These are phyloP conservation scores for Nezara viridula DNA, from an alignment of 2,888 invertebrate genomes.

Conservation along the genomic window DNA sequence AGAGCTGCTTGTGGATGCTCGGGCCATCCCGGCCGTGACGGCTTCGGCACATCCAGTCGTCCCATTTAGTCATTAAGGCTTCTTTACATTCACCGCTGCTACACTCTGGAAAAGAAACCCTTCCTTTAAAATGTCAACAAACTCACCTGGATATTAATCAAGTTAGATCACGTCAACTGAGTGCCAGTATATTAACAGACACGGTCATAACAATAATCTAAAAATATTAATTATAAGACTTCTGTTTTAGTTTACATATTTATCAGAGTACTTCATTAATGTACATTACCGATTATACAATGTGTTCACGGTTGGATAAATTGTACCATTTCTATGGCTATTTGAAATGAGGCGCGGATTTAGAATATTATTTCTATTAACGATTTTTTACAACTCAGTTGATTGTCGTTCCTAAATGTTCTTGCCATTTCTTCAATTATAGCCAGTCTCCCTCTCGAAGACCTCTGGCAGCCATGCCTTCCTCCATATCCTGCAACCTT, in stretches of 20 bases:
- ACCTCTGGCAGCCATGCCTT: too few relatives aligned
- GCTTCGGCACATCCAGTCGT: background rate
- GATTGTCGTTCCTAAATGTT: too few relatives aligned
- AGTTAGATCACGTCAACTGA: background rate
- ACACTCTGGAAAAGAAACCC: background rate
- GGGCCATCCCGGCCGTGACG: background rate
- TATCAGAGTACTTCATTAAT: background rate
- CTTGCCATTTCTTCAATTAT: too few relatives aligned
- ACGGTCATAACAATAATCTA: background rate
- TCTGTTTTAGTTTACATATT: background rate
- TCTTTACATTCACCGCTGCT: conserved; percentile 8
- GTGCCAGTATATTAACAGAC: background rate
- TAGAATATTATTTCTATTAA: too few relatives aligned
- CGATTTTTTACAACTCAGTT: too few relatives aligned
- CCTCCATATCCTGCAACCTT: too few relatives aligned
- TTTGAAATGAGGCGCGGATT: too few relatives aligned
- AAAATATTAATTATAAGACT: background rate
- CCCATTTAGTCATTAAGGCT: conserved; percentile 8
- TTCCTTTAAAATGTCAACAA: conserved; percentile 26
- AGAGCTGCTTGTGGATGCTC: background rate
- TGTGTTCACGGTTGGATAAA: background rate
- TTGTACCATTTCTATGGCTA: background rate
- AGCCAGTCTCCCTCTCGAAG: too few relatives aligned
- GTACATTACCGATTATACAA: background rate
- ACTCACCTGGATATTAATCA: background rate